Evolutionary conservation across 2,797 vertebrate species (phyloP).

Genomic region (Scleropages formosus): DNA sequence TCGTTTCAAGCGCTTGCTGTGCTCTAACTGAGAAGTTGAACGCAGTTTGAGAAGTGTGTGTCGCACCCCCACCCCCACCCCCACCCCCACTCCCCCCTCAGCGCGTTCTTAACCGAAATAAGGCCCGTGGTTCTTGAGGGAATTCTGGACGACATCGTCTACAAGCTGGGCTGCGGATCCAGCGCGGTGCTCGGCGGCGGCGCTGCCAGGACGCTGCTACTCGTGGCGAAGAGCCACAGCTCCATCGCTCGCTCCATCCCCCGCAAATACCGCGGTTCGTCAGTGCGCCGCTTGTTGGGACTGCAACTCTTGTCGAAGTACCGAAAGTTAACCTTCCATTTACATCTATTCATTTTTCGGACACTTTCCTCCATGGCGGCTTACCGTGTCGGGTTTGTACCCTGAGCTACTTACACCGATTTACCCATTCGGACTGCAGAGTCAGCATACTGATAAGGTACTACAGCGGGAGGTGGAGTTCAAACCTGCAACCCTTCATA

Average conservation of each 20-base stretch:
- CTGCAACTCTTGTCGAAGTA: neutral
- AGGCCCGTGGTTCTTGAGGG: constrained; percentile 62
- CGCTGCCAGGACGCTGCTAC: constrained; percentile 72
- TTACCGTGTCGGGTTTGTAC: no score
- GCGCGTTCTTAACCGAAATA: constrained; percentile 67
- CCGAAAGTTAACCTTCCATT: neutral
- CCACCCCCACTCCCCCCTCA: constrained; percentile 39
- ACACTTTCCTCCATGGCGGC: no score
- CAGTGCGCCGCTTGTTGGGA: neutral
- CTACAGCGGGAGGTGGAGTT: no score
- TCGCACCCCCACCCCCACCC: no score
- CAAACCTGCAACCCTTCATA: no score
- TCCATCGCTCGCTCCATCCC: constrained; percentile 63
- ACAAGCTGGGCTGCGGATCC: constrained; percentile 79
- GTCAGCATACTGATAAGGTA: no score
- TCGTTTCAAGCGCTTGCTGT: neutral
- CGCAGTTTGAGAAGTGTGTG: no score
- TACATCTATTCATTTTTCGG: neutral
- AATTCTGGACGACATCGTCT: constrained; percentile 83
- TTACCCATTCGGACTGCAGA: no score
- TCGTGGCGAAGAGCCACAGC: constrained; percentile 66
- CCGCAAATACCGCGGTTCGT: constrained; percentile 79
- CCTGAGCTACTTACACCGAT: no score
- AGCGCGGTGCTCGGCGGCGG: constrained; percentile 75
- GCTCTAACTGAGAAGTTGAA: no score